Evolutionary conservation across 2,797 vertebrate genomes (phyloP).

Genomic region (Anolis apletophallus): DNA sequence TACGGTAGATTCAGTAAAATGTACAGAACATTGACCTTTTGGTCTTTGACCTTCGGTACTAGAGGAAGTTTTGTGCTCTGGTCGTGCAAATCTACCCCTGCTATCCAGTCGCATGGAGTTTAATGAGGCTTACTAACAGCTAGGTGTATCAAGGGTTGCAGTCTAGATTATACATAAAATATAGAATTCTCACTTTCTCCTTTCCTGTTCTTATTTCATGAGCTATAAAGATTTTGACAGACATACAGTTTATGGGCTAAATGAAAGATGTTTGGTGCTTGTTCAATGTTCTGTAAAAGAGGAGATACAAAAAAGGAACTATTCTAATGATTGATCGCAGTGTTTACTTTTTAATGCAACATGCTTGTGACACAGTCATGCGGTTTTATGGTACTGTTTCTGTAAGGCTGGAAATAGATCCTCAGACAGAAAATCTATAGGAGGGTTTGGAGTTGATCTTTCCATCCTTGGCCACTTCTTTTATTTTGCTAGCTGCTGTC

Average conservation of each 20-base stretch:
- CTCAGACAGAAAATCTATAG: not conserved
- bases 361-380: not conserved
- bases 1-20: not conserved
- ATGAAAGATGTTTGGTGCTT: not conserved
- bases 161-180: not conserved
- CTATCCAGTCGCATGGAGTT: not conserved
- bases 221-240: not conserved
- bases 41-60: not conserved
- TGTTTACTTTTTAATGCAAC: fast-evolving
- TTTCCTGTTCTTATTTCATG: not conserved
- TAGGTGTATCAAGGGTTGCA: not conserved
- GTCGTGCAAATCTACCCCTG: not conserved
- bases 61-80: not conserved
- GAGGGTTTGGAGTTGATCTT: slow-evolving; percentile 23
- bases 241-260: not conserved
- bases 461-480: slow-evolving; percentile 18
- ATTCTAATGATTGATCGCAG: not conserved
- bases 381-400: not conserved
- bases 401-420: slow-evolving; percentile 24
- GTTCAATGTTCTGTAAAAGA: not conserved
- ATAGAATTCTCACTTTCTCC: not conserved
- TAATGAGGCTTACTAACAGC: not conserved
- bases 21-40: not conserved
- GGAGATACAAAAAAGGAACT: not conserved
- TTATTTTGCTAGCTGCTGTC: not conserved